Evolutionary conservation across 2,797 vertebrate species (phyloP), one percentile per base, ranked within the genome.

Genomic region (Pantherophis alleghaniensis): DNA sequence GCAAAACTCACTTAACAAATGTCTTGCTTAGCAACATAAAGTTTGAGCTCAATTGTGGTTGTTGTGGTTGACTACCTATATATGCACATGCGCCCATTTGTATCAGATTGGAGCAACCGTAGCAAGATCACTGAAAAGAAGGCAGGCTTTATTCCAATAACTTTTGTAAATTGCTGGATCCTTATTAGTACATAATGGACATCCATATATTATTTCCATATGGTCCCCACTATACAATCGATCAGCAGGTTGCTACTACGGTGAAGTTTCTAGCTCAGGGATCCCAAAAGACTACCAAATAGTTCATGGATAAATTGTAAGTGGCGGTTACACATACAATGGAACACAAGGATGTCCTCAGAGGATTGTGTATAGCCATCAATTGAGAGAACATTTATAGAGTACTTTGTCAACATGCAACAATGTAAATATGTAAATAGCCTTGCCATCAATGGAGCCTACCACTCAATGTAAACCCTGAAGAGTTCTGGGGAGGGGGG

Each of bases 401-500:
- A 28, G 12, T 66, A 74, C 32, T 37, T 79, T 79, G 32, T 22
- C 69, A 42, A 37, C 7, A 79, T 42, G 32, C 20, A 74, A 37
- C 69, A 74, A 42, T 69, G 66, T 32, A 32, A 69, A 32, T 69
- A 69, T 6, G 13, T 69, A 69, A 69, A 69, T 26, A 69, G 13
- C 13, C n/a, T 13, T 32, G n/a, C 14, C 14, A 69, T n/a, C n/a
- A 69, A 32, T 69, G 13, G n/a, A 69, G 5, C n/a, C n/a, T n/a
- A 69, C n/a, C 14, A 16, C 66, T 69, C n/a, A 32, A 18, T 69
- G n/a, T 7, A 6, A 69, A 69, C n/a, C 6, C 14, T 16, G n/a
- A 69, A 69, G n/a, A 32, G n/a, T 69, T 32, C n/a, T 28, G 2
- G 5, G 13, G 2, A 10, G 4, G 14, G 1, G 0, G 0, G 24